These are phyloP conservation scores for Semnopithecus entellus DNA, from an alignment of 2,113 vertebrate genomes.

Conservation along the genomic window DNA sequence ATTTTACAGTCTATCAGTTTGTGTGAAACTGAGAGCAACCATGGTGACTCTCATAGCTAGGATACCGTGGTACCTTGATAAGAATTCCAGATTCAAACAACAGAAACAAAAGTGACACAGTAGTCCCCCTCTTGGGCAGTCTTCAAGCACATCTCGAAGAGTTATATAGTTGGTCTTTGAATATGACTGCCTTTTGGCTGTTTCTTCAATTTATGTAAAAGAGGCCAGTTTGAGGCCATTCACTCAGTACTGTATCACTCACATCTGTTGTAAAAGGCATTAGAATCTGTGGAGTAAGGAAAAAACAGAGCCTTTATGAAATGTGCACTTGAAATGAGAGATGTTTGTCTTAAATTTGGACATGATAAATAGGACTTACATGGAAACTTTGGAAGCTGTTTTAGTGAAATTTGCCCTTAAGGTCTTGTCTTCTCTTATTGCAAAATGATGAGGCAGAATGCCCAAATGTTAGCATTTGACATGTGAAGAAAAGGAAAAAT, in stretches of 20 bases:
- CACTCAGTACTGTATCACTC: constrained; percentile 1
- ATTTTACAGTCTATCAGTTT: neutral
- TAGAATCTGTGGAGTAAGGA: neutral
- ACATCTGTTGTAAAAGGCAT: neutral
- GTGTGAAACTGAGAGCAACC: constrained; percentile 6
- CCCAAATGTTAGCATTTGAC: neutral
- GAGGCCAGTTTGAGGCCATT: neutral
- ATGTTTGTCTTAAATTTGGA: neutral
- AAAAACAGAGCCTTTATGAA: neutral
- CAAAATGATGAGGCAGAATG: constrained; percentile 22
- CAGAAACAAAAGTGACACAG: constrained; percentile 5
- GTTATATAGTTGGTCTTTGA: neutral
- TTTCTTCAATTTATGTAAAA: constrained; percentile 34
- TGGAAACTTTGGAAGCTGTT: neutral
- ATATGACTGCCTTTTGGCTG: neutral
- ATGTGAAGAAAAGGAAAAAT: neutral
- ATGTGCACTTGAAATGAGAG: neutral
- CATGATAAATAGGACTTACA: neutral
- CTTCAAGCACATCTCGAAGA: constrained; percentile 1
- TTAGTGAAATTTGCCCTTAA: neutral
- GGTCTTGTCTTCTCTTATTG: neutral
- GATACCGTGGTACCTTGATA: neutral
- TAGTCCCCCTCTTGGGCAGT: neutral
- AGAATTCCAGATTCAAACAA: constrained; percentile 17
- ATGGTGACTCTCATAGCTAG: neutral